A percentile compares a stretch with the other conserved stretches of the same genome.
Evolutionary conservation across 2,888 invertebrate species (phyloP).

Genomic region (Cephus pulcher): DNA sequence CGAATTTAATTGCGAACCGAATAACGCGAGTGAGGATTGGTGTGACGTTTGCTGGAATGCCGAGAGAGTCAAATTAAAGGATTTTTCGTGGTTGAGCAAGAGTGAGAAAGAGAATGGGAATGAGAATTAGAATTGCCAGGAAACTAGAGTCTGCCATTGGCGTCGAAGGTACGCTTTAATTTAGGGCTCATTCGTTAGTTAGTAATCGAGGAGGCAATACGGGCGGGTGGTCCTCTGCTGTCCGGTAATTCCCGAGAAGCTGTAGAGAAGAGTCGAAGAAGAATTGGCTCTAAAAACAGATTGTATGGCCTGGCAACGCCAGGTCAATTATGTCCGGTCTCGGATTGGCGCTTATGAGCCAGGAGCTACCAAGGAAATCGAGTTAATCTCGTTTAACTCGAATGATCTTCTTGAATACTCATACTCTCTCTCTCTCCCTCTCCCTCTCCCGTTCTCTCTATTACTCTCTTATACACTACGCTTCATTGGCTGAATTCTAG

Average conservation of each 20-base stretch:
- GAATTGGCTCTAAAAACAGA: conserved; percentile 25
- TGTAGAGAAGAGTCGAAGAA: conserved; percentile 11
- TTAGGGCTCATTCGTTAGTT: conserved; percentile 20
- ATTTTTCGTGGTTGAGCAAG: background rate
- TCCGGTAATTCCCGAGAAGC: background rate
- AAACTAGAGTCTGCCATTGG: background rate
- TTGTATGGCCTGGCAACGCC: conserved; percentile 15
- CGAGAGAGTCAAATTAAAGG: background rate
- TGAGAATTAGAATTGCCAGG: background rate
- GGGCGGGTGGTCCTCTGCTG: background rate
- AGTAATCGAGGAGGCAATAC: conserved; percentile 10
- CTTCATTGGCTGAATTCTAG: background rate
- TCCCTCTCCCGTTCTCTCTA: background rate
- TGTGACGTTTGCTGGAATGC: background rate
- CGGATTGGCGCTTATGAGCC: conserved; percentile 1
- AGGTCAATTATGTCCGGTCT: conserved; percentile 3
- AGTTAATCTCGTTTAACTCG: conserved; percentile 1
- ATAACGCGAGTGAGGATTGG: background rate
- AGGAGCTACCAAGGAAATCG: background rate
- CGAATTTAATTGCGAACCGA: background rate
- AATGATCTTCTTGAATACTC: background rate
- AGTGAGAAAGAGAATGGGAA: background rate
- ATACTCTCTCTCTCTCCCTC: too few relatives aligned
- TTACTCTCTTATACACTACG: background rate
- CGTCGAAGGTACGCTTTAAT: conserved; percentile 14